Base-by-base conservation (phyloP, 2,888 invertebrate genomes). In the Agonopterix heracliana region DNA sequence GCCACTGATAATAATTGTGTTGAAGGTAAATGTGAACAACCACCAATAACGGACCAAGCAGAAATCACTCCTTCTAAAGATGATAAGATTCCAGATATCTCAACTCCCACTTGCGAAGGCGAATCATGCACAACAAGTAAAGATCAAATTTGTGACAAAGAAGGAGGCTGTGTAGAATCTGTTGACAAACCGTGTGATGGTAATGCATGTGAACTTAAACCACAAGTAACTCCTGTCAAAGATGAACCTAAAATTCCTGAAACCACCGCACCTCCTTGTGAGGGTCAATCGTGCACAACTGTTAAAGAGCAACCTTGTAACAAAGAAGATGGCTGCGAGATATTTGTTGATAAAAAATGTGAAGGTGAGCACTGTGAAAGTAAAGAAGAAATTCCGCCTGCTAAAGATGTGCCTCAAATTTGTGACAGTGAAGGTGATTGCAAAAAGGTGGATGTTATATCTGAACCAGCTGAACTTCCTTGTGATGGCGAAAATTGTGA, bases 111-210 rank as follows among this genome's bases (percentile, higher is more conserved):
- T 13, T 71, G 71, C 54, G 57, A 63, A 41, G 47, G 45, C 9
- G 45, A 45, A n/a, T 45, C 50, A 40, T 50, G 50, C 17, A 44
- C 13, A 35, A 34, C 11, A 36, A 34, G 9, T 9, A 36, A 43
- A 47, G 51, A 53, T n/a, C 46, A 49, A 41, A 26, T 26, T 26
- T 26, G 26, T 26, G 26, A 26, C 26, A 26, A 26, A 5, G 26
- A 26, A 26, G 26, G 26, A 7, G 7, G 26, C 5, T 26, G 26
- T 26, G 26, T 5, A 26, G 26, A 1, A 26, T 41, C 48, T 41
- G 53, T 60, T 45, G 52, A 46, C 26, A 58, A 55, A 53, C 61
- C 65, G 40, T 78, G 76, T 44, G 59, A 65, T 51, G 65, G 66
- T 3, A 56, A 61, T 36, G 51, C 64, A 46, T 77, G 77, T 54